Conservation (phyloP, 2,888 invertebrate species). For the Lycia hirtaria region DNA sequence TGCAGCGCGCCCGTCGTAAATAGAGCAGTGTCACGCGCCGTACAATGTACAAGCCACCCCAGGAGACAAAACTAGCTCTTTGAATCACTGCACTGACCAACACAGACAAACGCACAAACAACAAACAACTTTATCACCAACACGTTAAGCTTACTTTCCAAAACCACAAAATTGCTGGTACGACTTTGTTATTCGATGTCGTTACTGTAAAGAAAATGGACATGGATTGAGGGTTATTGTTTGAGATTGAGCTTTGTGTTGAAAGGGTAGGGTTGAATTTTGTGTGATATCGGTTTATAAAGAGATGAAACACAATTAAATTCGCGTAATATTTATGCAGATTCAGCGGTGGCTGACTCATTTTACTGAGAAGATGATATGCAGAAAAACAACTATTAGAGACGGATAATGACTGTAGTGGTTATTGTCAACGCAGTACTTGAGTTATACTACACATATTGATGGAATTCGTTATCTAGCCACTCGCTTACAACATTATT, state of each 20-base stretch:
- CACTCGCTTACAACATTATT: no score
- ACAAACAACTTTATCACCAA: constrained; percentile 45
- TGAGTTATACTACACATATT: no score
- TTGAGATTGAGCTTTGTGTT: constrained; percentile 13
- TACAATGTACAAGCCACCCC: constrained; percentile 83
- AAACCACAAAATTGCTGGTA: constrained; percentile 27
- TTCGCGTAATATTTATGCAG: constrained; percentile 44
- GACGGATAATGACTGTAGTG: not conserved
- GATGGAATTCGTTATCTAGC: no score
- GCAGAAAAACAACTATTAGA: not conserved
- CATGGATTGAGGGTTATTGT: constrained; percentile 18
- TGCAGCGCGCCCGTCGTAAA: constrained; percentile 72
- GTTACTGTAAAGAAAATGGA: constrained; percentile 27
- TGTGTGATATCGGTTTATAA: constrained; percentile 15
- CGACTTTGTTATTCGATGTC: constrained; percentile 17
- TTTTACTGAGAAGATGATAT: constrained; percentile 2
- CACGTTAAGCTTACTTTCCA: constrained; percentile 24
- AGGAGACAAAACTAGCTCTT: constrained; percentile 80
- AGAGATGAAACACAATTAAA: constrained; percentile 40
- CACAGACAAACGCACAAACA: constrained; percentile 32
- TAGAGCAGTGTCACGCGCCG: constrained; percentile 82
- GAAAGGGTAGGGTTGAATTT: constrained; percentile 21
- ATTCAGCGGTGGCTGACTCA: constrained; percentile 61
- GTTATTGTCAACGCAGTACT: no score
- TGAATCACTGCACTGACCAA: constrained; percentile 62